Evolutionary conservation across 2,113 vertebrate genomes (phyloP).

Genomic region (Microtus montanus): DNA sequence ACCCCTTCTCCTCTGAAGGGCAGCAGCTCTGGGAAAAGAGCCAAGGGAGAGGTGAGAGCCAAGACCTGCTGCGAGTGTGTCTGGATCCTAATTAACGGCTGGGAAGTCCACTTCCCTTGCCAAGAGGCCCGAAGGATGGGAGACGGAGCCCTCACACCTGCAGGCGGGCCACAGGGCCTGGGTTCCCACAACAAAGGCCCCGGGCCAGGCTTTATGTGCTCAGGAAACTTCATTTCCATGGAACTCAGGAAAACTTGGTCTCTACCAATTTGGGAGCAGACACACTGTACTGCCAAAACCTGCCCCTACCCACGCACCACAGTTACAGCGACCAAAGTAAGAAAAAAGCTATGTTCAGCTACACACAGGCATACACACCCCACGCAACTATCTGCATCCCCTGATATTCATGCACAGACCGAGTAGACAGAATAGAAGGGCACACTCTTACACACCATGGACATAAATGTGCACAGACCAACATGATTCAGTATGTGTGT

Average conservation of each 20-base stretch:
- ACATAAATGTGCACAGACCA: background rate
- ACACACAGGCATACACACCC: background rate
- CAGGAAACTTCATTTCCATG: background rate
- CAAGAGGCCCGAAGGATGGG: constrained; percentile 45
- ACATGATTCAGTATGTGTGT: background rate
- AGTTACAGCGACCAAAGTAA: background rate
- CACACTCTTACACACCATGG: accelerated
- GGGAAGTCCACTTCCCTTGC: constrained; percentile 54
- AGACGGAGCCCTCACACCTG: background rate
- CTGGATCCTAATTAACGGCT: constrained; percentile 74
- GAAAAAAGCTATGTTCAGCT: background rate
- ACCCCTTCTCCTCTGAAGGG: constrained; percentile 74
- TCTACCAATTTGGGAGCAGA: background rate
- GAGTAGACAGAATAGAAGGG: background rate
- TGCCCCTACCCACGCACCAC: background rate
- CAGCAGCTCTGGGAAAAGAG: constrained; percentile 69
- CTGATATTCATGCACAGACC: background rate
- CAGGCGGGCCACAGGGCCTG: background rate
- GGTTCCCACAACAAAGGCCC: background rate
- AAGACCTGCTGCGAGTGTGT: constrained; percentile 71
- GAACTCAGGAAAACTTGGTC: background rate
- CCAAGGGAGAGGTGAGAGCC: constrained; percentile 68
- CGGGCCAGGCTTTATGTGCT: background rate
- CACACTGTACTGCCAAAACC: background rate
- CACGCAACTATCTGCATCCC: background rate